These are phyloP conservation scores for Orientallactaga sibirica DNA, from an alignment of 2,797 vertebrate species.

Conservation along the genomic window DNA sequence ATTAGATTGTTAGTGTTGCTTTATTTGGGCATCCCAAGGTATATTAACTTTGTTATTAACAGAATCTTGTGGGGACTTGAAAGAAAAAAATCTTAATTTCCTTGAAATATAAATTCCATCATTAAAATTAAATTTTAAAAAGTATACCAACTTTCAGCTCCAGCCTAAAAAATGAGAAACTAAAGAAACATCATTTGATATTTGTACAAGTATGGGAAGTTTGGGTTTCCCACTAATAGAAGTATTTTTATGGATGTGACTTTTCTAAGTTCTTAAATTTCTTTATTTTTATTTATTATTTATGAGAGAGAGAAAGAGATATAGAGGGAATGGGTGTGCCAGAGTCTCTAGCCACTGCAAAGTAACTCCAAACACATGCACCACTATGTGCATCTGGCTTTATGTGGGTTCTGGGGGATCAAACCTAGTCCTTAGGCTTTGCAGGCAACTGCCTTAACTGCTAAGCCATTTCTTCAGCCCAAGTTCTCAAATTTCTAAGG, in stretches of 20 bases:
- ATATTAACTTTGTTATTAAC: slow-evolving; percentile 43
- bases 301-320: too few species aligned
- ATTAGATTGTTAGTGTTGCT: not conserved
- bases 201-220: slow-evolving; percentile 80
- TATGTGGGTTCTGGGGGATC: too few species aligned
- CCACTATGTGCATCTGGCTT: too few species aligned
- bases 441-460: too few species aligned
- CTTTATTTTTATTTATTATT: too few species aligned
- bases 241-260: slow-evolving; percentile 77
- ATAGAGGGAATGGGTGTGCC: too few species aligned
- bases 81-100: slow-evolving; percentile 55
- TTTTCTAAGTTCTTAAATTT: slow-evolving; percentile 59
- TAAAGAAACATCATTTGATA: slow-evolving; percentile 72
- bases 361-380: too few species aligned
- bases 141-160: not conserved
- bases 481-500: slow-evolving; percentile 73
- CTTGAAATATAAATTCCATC: slow-evolving; percentile 14
- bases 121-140: slow-evolving; percentile 67
- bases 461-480: too few species aligned
- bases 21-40: slow-evolving; percentile 18
- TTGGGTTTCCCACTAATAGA: slow-evolving; percentile 77
- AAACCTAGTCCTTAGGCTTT: too few species aligned
- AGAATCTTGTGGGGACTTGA: not conserved
- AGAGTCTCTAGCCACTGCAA: too few species aligned
- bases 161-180: slow-evolving; percentile 73